Conservation (phyloP, 2,797 vertebrate species). For the Eulemur rubriventer region DNA sequence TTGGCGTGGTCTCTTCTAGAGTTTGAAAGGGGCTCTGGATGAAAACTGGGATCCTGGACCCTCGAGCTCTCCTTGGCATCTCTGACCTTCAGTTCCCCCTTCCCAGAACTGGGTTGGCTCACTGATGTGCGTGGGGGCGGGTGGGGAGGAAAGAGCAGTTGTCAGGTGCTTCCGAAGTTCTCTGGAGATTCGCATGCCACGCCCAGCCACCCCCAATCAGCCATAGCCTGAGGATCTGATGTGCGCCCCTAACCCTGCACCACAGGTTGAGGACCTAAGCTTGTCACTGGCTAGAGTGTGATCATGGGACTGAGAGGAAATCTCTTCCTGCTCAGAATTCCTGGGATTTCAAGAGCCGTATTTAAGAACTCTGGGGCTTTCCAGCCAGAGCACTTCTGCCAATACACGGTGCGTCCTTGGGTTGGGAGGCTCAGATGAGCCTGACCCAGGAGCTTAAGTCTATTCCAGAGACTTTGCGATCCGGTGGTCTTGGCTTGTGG, state of each 20-base stretch:
- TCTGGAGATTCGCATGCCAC: not conserved
- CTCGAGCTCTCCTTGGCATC: not conserved
- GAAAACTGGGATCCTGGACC: not conserved
- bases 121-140: accelerated
- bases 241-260: accelerated
- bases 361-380: conserved; percentile 1
- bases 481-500: not conserved
- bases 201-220: not conserved
- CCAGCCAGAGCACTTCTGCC: not conserved
- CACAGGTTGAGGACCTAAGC: not conserved
- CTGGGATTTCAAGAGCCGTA: conserved; percentile 9
- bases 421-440: not conserved
- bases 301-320: not conserved
- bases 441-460: not conserved
- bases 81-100: not conserved
- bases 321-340: not conserved
- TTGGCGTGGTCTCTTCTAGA: not conserved
- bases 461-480: not conserved
- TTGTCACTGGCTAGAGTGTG: not conserved
- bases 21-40: not conserved
- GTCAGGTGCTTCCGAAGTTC: not conserved
- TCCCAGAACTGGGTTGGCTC: too few species aligned
- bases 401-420: not conserved
- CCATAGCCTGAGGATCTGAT: not conserved
- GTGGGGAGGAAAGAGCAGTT: not conserved